phyloP scores from a whole-genome alignment of 64 coral and sea anemone genomes.

The Pachyseris speciosa region DNA sequence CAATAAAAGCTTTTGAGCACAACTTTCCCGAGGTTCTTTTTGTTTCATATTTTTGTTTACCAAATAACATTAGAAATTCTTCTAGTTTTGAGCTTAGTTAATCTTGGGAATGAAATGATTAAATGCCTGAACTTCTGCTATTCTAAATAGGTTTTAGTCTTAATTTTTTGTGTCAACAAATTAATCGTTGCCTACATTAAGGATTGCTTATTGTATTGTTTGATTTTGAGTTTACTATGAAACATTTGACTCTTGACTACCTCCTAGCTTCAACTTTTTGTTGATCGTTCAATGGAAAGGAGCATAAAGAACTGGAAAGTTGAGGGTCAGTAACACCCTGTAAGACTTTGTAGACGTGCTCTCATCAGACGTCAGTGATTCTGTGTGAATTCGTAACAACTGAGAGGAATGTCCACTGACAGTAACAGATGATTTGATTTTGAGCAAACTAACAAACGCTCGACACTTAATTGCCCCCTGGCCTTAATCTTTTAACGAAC shows the following conservation, averaged over 20 bases:
- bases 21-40: no score
- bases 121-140: no score
- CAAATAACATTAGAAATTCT: no score
- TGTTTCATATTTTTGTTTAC: no score
- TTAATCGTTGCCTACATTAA: background rate
- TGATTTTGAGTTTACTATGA: background rate
- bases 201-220: no score
- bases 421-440: background rate
- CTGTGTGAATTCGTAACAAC: background rate
- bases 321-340: no score
- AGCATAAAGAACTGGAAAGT: no score
- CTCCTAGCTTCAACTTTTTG: background rate
- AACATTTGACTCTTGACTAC: background rate
- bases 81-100: no score
- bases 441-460: background rate
- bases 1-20: no score
- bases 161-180: background rate
- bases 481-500: background rate
- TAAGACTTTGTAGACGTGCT: no score
- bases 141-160: background rate
- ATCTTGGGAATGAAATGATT: no score
- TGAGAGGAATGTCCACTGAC: background rate
- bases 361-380: background rate
- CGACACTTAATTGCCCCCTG: background rate
- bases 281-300: background rate